Percentiles rank a stretch among this genome's conserved stretches.
Conservation (phyloP, 2,888 invertebrate species). For the Erannis defoliaria region DNA sequence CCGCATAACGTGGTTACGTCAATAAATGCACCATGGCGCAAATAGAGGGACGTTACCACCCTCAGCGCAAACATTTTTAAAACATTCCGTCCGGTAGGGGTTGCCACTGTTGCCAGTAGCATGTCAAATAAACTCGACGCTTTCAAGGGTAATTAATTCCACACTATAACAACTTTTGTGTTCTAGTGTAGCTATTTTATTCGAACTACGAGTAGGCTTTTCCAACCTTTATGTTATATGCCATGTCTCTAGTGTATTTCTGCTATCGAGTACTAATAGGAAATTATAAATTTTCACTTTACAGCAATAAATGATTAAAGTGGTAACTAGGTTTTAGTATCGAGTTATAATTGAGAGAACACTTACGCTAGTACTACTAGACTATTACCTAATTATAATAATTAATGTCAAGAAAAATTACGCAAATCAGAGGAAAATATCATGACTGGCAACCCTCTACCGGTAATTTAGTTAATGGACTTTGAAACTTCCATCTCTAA, state of each 20-base stretch:
- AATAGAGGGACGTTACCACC: constrained; percentile 36
- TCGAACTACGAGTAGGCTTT: background rate
- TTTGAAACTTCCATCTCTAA: constrained; percentile 61
- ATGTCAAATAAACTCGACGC: background rate
- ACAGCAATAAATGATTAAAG: no score
- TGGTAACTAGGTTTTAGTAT: no score
- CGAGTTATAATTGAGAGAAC: no score
- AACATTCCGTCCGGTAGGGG: constrained; percentile 44
- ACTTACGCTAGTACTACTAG: no score
- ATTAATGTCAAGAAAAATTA: background rate
- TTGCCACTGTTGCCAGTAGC: constrained; percentile 22
- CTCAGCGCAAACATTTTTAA: constrained; percentile 53
- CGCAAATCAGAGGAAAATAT: constrained; percentile 10
- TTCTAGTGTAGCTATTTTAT: background rate
- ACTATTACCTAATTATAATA: no score
- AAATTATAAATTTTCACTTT: no score
- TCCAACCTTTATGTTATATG: no score
- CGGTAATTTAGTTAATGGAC: constrained; percentile 66
- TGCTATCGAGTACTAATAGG: no score
- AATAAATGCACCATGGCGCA: constrained; percentile 19
- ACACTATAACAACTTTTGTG: background rate
- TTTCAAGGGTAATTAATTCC: background rate
- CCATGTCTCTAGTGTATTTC: no score
- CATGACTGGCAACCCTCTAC: constrained; percentile 23
- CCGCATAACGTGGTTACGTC: constrained; percentile 9